Percentiles rank a stretch among this genome's conserved stretches.
Conservation (phyloP, 2,888 invertebrate genomes). For the Scaptomyza caliginosa region DNA sequence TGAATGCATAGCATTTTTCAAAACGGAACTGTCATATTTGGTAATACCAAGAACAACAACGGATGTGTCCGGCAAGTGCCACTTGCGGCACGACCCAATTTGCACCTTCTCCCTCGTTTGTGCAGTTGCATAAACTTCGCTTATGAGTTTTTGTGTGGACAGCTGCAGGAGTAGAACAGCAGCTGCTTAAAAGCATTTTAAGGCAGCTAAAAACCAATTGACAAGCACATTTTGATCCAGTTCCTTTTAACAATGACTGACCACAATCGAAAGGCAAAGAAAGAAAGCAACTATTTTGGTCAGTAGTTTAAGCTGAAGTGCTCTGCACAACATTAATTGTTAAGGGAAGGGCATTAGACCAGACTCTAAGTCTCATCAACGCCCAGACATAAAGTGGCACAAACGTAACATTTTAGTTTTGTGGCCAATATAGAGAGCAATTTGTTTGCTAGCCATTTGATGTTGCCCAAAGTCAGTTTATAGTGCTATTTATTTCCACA, state of each 20-base stretch:
- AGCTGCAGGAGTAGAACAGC: conserved; percentile 42
- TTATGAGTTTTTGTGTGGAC: conserved; percentile 63
- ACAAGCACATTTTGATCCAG: conserved; percentile 14
- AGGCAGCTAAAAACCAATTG: conserved; percentile 49
- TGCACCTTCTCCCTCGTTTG: neutral
- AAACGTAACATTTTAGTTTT: conserved; percentile 46
- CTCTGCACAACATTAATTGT: conserved; percentile 39
- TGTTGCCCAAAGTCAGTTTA: conserved; percentile 51
- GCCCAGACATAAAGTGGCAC: conserved; percentile 2
- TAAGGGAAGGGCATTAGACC: neutral
- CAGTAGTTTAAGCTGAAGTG: conserved; percentile 24
- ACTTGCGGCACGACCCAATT: neutral
- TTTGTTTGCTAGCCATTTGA: conserved; percentile 39
- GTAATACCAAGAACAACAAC: conserved; percentile 25
- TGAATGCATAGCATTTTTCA: conserved; percentile 16
- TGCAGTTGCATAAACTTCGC: conserved; percentile 75
- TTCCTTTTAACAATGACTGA: conserved; percentile 31
- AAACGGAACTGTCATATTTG: conserved; percentile 61
- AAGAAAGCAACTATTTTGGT: conserved; percentile 2
- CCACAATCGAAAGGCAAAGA: conserved; percentile 22
- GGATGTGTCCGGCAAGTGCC: conserved; percentile 17
- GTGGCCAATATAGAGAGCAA: conserved; percentile 36
- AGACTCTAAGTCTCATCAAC: conserved; percentile 14
- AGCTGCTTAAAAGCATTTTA: conserved; percentile 73
- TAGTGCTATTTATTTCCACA: conserved; percentile 51